Base-by-base conservation (phyloP, 2,797 vertebrate genomes). In the Catamblyrhynchus diadema region DNA sequence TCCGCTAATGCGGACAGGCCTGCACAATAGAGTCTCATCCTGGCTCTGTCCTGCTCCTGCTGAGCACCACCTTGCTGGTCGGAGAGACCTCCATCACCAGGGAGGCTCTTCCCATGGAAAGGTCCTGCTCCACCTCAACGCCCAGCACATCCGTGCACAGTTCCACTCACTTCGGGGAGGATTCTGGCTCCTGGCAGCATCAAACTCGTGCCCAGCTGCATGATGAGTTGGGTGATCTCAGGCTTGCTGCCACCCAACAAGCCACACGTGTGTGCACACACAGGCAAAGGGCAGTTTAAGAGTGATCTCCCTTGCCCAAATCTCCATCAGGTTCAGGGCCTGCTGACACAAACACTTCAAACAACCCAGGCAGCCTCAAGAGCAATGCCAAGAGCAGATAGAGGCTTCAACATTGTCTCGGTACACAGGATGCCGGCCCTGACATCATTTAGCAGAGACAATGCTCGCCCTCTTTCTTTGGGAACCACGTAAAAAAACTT, bases 391-490 rank as follows among this genome's bases (percentile, higher is more conserved):
- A 96, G 96, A 94, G 77, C 70, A 93, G 92, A 95, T 51, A 92
- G 94, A 95, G 95, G 53, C 90, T 89, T 93, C 82, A 10, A 78
- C 86, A 90, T 95, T 77, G 48, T 97, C 97, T 96, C 90, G 8
- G 72, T 92, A 92, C 88, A 96, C 93, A 95, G 97, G 96, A 97
- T 96, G 94, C 97, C 4, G 90, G 75, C 94, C 87, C 87, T 97
- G 95, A 97, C 96, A 96, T 95, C 81, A 96, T 92, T 95, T 93
- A 93, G 75, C 30, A 3, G 88, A 97, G 97, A 97, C 95, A 97
- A 97, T 97, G 88, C 87, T 96, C 48, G 23, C 72, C 86, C 88
- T 92, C 93, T 95, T 96, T 94, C 96, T 96, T 96, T 95, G 97
- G 89, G 69, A 97, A 71, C 86, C 79, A 81, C 11, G 94, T 95